A percentile compares a stretch with the other conserved stretches of the same genome.
phyloP scores from a whole-genome alignment of 2,888 invertebrate genomes.

The Fragum fragum region DNA sequence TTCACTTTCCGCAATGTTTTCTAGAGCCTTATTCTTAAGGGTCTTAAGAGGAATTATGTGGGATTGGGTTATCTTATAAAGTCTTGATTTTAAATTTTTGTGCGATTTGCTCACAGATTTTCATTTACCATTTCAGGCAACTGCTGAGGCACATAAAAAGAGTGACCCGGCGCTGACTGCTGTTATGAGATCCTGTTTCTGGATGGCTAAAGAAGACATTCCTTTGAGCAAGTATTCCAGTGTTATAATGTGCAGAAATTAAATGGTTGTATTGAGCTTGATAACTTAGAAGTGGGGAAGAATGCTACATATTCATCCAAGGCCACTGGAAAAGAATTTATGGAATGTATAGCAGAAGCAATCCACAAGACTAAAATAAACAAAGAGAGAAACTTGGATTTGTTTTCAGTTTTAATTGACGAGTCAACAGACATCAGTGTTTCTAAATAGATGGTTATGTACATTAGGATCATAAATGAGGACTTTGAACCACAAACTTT shows the following conservation, averaged over 20 bases:
- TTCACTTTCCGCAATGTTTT: no score
- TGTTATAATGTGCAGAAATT: not conserved
- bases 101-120: not conserved
- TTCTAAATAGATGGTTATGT: constrained; percentile 4
- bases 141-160: constrained; percentile 14
- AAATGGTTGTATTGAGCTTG: not conserved
- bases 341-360: not conserved
- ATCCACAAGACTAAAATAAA: not conserved
- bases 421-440: constrained; percentile 22
- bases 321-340: constrained; percentile 12
- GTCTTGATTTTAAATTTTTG: no score
- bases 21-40: no score
- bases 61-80: no score
- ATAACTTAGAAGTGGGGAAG: not conserved
- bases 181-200: constrained; percentile 16
- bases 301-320: constrained; percentile 1
- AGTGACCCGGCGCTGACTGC: constrained; percentile 13
- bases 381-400: not conserved
- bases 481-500: constrained; percentile 13
- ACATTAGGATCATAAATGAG: constrained; percentile 5
- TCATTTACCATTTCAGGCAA: not conserved
- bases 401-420: constrained; percentile 4
- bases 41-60: no score
- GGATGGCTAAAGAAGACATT: constrained; percentile 24
- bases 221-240: not conserved